Evolutionary conservation across 2,797 vertebrate species (phyloP), one percentile per base, ranked within the genome.

Genomic region (Harpagifer antarcticus): DNA sequence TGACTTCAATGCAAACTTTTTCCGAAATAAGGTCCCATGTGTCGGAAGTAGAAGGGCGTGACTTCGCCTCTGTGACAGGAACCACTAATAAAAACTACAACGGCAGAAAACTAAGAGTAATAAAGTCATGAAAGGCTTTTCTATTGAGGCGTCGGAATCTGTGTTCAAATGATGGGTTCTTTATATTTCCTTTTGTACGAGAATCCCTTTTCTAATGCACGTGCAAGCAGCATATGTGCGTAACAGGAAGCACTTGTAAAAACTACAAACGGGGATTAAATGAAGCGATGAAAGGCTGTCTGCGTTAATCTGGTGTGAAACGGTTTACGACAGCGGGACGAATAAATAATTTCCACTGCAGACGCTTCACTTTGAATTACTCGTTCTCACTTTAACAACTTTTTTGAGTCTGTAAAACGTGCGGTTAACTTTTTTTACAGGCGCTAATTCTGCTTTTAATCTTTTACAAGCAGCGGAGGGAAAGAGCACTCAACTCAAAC

Each of bases 391-490:
- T 53, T 62, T 33, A 61, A 82, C 71, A 55, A 42, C 9, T 74
- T 69, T 59, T 56, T 74, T 57, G 33, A 15, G 64, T 75, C 66
- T 58, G 42, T 84, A 84, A 87, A 84, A 17, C n/a, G 37, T 88
- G 91, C 42, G 88, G 89, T 90, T 82, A 40, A 52, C 68, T 74
- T 79, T 8, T 37, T 37, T 37, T 6, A 37, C 33, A 37, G 5
- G 54, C 15, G 27, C 83, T 89, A 85, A 86, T 85, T 81, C 78
- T 65, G 42, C 82, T 86, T 93, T 89, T 76, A 53, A 89, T 89
- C 78, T 89, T 93, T 91, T 60, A 91, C 78, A 69, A 86, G 86
- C 54, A 1, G 65, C 61, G 53, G 79, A 68, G 27, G 53, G 4
- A 9, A 53, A 7, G 14, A n/a, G 19, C 19, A 23, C 49, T 13